phyloP scores from a whole-genome alignment of 2,888 invertebrate species.

The Drosophila borealis region DNA sequence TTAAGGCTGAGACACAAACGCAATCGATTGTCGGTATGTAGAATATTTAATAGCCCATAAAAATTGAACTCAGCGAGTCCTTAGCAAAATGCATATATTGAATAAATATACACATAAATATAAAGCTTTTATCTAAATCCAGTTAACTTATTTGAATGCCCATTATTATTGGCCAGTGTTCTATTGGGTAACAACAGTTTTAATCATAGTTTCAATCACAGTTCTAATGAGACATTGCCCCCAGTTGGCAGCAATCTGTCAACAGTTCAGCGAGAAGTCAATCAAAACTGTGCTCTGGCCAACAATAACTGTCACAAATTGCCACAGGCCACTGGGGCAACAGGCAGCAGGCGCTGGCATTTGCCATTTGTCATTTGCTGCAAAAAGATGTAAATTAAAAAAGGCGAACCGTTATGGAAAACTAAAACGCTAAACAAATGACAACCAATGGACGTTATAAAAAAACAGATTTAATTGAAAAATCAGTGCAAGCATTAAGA shows the following conservation, averaged over 20 bases:
- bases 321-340: conserved; percentile 53
- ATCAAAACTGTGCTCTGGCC: conserved; percentile 67
- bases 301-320: conserved; percentile 76
- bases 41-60: conserved; percentile 8
- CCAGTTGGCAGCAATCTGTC: conserved; percentile 55
- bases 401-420: conserved; percentile 57
- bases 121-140: neutral
- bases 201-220: conserved; percentile 59
- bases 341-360: conserved; percentile 11
- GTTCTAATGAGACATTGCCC: conserved; percentile 40
- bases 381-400: conserved; percentile 46
- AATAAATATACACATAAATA: neutral
- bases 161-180: conserved; percentile 10
- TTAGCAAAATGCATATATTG: too few relatives aligned
- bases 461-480: conserved; percentile 70
- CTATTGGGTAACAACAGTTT: conserved; percentile 54
- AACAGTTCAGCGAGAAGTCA: conserved; percentile 58
- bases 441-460: conserved; percentile 35
- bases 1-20: conserved; percentile 16
- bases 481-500: conserved; percentile 59
- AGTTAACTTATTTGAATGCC: conserved; percentile 16
- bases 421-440: conserved; percentile 56
- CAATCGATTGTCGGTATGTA: neutral
- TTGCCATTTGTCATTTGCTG: conserved; percentile 31
- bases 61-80: conserved; percentile 23